Evolutionary conservation across 1,140 invertebrate genomes (phyloP), one percentile per base, ranked within the genome.

Genomic region (Philaenus spumarius): DNA sequence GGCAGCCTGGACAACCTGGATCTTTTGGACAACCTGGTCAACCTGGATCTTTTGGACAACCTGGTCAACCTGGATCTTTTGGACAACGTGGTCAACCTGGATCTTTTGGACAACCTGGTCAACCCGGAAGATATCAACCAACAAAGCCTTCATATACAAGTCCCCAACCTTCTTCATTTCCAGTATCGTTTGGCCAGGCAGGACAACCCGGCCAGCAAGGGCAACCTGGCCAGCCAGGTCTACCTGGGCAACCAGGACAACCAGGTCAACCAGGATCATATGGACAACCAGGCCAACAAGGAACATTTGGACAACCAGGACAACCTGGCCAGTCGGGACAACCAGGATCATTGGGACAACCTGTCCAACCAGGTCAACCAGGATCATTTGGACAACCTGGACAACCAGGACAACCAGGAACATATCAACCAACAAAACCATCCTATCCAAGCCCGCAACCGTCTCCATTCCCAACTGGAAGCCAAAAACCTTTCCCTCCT

Each of bases 281-380:
- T 9, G 26, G 26, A 30, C 9, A 4, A 3, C 3, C 26, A 3
- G 26, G 26, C 3, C 42, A 53, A 40, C 40, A 3, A 4, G 40
- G 40, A 5, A 14, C 51, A 35, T 47, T 37, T 3, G 23, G 37
- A 12, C 52, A 50, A 20, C 52, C 58, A n/a, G 47, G 55, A 19
- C 60, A 55, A 22, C 60, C 51, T 15, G 57, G 42, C 37, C 46
- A 22, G 11, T 59, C 63, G 9, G 57, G 47, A 17, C 55, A 59
- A 6, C 65, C 61, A 19, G 19, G 19, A 47, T 24, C 53, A 4
- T 9, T 4, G 9, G 26, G 26, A 4, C 26, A 30, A 30, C 26
- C 26, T 30, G 26, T 3, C 3, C 26, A 30, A 30, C 26, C 26
- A 30, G 26, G 26, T 30, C 26, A 30, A 30, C 26, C 26, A 30